phyloP scores from a whole-genome alignment of 2,113 vertebrate genomes.

The Thomomys bottae region DNA sequence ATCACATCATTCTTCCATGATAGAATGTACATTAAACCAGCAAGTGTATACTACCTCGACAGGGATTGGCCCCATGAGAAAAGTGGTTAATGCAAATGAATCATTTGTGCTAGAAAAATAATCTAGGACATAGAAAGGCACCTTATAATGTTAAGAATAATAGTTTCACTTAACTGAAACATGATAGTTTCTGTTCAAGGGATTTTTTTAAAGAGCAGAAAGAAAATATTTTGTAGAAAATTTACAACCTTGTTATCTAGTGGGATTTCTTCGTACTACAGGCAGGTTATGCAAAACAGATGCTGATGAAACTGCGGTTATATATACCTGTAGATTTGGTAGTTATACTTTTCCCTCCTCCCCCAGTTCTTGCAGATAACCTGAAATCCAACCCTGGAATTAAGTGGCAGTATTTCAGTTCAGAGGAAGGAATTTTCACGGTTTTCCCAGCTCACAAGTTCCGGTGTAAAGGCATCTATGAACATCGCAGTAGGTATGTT shows the following conservation, averaged over 20 bases:
- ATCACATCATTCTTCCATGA: background rate
- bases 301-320: background rate
- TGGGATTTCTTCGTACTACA: constrained; percentile 45
- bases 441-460: constrained; percentile 99
- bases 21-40: background rate
- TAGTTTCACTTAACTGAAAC: constrained; percentile 15
- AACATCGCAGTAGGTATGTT: constrained; percentile 96
- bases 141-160: background rate
- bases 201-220: constrained; percentile 40
- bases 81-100: constrained; percentile 7
- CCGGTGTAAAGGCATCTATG: constrained; percentile 96
- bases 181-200: background rate
- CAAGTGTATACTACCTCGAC: background rate
- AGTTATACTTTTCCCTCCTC: background rate
- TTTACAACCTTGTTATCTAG: constrained; percentile 44
- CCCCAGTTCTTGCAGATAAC: constrained; percentile 96
- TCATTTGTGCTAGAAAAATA: constrained; percentile 19
- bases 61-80: background rate
- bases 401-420: constrained; percentile 99
- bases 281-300: constrained; percentile 60
- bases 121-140: background rate
- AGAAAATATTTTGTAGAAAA: constrained; percentile 55
- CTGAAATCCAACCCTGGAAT: constrained; percentile 99
- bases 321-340: constrained; percentile 1
- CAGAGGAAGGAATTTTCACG: constrained; percentile 98